A percentile compares a stretch with the other conserved stretches of the same genome.
Conservation (phyloP, 2,113 vertebrate species). For the Ramphastos sulfuratus region DNA sequence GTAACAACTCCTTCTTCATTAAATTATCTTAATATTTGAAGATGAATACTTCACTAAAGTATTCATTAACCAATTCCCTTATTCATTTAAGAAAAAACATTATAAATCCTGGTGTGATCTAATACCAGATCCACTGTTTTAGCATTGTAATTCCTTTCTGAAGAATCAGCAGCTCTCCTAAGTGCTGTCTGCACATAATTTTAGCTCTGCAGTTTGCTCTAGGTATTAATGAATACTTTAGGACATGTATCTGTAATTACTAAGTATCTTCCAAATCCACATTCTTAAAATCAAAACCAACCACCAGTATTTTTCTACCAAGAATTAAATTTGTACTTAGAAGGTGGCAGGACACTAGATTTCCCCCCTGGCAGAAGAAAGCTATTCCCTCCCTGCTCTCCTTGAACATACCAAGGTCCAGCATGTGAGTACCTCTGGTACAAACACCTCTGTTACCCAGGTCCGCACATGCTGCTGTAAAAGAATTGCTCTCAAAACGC, state of each 20-base stretch:
- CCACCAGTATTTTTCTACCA: background rate
- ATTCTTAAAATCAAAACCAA: background rate
- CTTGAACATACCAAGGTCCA: background rate
- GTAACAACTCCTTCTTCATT: background rate
- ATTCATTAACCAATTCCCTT: background rate
- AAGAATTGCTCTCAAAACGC: background rate
- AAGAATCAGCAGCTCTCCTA: background rate
- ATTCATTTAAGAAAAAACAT: background rate
- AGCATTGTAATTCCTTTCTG: background rate
- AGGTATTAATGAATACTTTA: background rate
- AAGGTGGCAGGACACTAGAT: background rate
- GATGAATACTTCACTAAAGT: background rate
- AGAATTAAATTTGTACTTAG: background rate
- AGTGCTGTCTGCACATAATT: background rate
- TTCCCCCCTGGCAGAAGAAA: background rate
- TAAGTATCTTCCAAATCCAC: background rate
- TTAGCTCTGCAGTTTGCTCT: background rate
- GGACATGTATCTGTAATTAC: background rate
- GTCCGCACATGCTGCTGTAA: background rate
- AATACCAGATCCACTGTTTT: background rate
- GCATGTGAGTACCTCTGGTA: background rate
- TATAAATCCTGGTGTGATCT: background rate
- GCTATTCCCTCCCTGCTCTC: too few relatives aligned
- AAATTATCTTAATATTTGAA: background rate
- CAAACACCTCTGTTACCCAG: background rate